phyloP scores from a whole-genome alignment of 2,797 vertebrate species.

The Podarcis lilfordi region DNA sequence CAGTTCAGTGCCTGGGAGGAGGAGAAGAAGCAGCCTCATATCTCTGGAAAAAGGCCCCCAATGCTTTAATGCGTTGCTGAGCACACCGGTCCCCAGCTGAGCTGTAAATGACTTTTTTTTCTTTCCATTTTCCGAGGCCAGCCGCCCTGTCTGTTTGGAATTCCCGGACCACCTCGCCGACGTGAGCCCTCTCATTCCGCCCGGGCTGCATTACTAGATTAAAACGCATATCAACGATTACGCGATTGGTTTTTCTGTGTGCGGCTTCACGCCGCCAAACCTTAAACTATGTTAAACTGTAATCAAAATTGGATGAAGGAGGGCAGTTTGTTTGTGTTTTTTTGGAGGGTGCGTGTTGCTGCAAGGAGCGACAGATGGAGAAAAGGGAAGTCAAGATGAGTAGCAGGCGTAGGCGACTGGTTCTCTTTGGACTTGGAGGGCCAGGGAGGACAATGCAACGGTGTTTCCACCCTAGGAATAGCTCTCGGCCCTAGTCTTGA shows the following conservation, averaged over 20 bases:
- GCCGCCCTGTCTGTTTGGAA: slow-evolving; percentile 78
- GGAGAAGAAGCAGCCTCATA: slow-evolving; percentile 33
- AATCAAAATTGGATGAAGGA: slow-evolving; percentile 54
- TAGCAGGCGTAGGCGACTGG: neutral
- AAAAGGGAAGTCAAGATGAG: slow-evolving; percentile 25
- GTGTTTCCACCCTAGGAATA: neutral
- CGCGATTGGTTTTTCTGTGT: slow-evolving; percentile 72
- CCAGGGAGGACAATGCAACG: neutral
- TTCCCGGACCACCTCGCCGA: slow-evolving; percentile 73
- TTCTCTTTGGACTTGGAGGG: slow-evolving; percentile 30
- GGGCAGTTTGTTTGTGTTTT: neutral
- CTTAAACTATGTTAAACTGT: slow-evolving; percentile 75
- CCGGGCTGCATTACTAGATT: slow-evolving; percentile 80
- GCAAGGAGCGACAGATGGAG: slow-evolving; percentile 9
- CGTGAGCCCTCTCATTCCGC: slow-evolving; percentile 69
- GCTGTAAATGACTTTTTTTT: slow-evolving; percentile 81
- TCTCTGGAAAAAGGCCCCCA: slow-evolving; percentile 28
- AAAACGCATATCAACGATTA: slow-evolving; percentile 83
- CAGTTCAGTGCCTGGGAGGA: slow-evolving; percentile 47
- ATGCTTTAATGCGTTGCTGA: slow-evolving; percentile 52
- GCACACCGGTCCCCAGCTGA: slow-evolving; percentile 76
- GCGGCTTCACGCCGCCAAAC: slow-evolving; percentile 57
- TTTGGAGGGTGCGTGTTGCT: neutral
- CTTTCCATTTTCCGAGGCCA: slow-evolving; percentile 74
- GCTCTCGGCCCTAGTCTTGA: neutral